phyloP scores from a whole-genome alignment of 2,113 vertebrate species.

The Pampusana beccarii region DNA sequence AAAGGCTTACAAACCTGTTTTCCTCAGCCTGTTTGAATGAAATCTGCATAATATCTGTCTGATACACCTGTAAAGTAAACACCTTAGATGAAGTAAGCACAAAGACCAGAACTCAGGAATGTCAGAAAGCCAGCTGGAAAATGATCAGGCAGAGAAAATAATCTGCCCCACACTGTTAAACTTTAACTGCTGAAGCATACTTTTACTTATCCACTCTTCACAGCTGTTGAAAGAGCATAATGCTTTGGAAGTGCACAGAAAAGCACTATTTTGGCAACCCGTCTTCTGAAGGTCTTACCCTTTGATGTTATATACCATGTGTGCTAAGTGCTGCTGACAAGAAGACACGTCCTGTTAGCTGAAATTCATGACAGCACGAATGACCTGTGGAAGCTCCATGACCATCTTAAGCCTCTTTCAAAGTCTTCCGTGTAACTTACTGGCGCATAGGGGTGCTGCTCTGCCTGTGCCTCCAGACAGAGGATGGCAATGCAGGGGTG shows the following conservation, averaged over 20 bases:
- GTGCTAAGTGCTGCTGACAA: background rate
- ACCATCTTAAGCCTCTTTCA: background rate
- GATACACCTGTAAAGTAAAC: background rate
- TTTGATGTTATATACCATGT: fast-evolving
- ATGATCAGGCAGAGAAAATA: background rate
- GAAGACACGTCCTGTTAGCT: background rate
- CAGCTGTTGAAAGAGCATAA: background rate
- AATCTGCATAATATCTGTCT: background rate
- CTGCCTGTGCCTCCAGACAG: background rate
- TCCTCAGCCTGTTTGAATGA: background rate
- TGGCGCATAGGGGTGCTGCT: background rate
- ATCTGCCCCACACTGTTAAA: background rate
- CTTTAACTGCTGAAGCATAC: background rate
- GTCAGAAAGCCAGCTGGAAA: background rate
- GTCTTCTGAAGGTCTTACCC: fast-evolving
- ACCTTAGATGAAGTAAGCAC: background rate
- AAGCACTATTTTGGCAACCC: background rate
- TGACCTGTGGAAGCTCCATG: background rate
- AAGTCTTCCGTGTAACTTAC: background rate
- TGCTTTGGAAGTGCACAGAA: background rate
- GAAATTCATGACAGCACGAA: background rate
- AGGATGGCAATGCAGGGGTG: too few species aligned
- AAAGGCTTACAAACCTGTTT: background rate
- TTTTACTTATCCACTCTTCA: background rate
- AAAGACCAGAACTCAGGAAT: background rate